Evolutionary conservation across 1,140 invertebrate genomes (phyloP), one percentile per base, ranked within the genome.

Genomic region (Danaus melanippus): DNA sequence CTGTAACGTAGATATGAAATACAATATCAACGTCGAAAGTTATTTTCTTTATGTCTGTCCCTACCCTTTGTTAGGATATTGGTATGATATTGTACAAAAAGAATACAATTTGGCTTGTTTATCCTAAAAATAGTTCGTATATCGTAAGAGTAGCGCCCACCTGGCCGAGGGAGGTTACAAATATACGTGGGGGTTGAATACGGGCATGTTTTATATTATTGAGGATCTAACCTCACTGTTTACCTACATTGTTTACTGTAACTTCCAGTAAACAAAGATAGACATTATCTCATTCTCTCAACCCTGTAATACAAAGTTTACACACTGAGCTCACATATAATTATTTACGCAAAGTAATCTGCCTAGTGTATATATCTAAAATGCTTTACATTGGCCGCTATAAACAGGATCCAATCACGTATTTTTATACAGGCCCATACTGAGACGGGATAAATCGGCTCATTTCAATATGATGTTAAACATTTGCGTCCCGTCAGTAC

Each of bases 141-240:
- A 62, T 55, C 61, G 47, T 53, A 46, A 53, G 61, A 55, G 45
- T 63, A 47, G 39, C 52, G 43, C 12, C 55, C 64, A 70, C 66
- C 73, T 71, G 66, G 68, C 64, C 52, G 67, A 61, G 66, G 64
- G 62, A 59, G 66, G 56, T 54, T 59, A 65, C 67, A 71, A 67
- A 77, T 69, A 71, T 67, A 69, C 63, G 67, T 66, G 72, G 76
- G 64, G 68, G 71, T 47, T 70, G 71, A 72, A 74, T 71, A 71
- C 66, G 64, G 64, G 56, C 74, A 72, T 81, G 76, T 80, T 85
- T 81, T 85, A 80, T 85, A 83, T 85, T 85, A 85, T 83, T 83
- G 78, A 77, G 70, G 74, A 67, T 61, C 66, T 60, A 64, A 63
- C 59, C 66, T 54, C 66, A 66, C 53, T 58, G 64, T 69, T 71